Base-by-base conservation (phyloP, 2,113 vertebrate species). In the Willisornis vidua region DNA sequence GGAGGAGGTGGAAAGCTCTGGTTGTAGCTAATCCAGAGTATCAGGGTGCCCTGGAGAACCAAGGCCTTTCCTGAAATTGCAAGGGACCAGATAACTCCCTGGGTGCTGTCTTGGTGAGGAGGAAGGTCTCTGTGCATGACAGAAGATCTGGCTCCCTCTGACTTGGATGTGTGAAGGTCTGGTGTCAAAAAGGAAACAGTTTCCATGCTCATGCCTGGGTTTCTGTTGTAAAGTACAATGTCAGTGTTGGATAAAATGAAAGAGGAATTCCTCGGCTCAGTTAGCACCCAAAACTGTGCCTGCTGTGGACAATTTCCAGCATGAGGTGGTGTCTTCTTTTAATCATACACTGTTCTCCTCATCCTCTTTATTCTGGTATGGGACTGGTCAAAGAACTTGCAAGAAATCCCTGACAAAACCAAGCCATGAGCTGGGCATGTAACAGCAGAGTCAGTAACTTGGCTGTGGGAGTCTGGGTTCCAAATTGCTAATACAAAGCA, bases 61-160 rank as follows among this genome's bases (percentile, higher is more conserved):
- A 37, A 17, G 6, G 6, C 0, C 0, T 28, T 71, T n/a, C 18
- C 12, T 67, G 1, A 7, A 12, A 29, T 4, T 10, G 4, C 31
- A 58, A 12, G 5, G 7, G 8, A 19, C 0, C 8, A 22, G 14
- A 5, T 29, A 22, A 7, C 79, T 7, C 14, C 5, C 6, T 5
- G 43, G 29, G 7, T 1, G 0, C 6, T 59, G 65, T 5, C 12
- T 63, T 54, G 57, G 7, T 45, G 19, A 62, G 41, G 18, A 52
- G 33, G 6, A 67, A 28, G 2, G 12, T 55, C 19, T 75, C 37
- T 82, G 12, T 0, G 8, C 26, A 8, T 61, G 24, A 19, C 6
- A 45, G 55, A 75, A 54, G 6, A 19, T 45, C 3, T 8, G 10
- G 41, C 41, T 76, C 37, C 3, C 8, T 86, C 29, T 35, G 15